These are phyloP conservation scores for Candoia aspera DNA, from an alignment of 2,113 vertebrate genomes.

Conservation along the genomic window DNA sequence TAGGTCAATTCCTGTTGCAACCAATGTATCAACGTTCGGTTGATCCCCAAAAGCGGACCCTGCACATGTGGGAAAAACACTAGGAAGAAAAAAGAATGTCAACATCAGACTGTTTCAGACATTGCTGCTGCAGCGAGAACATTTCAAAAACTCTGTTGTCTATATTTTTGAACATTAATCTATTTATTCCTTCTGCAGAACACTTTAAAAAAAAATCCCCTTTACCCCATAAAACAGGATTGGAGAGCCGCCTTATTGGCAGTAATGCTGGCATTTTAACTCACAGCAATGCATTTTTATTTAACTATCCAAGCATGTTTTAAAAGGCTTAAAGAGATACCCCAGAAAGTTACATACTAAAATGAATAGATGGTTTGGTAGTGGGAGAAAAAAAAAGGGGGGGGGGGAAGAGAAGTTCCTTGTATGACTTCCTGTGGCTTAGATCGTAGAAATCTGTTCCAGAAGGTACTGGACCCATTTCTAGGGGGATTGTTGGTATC, in stretches of 20 bases:
- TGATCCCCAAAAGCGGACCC: too few species aligned
- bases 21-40: too few species aligned
- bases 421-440: conserved; percentile 68
- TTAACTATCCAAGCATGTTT: conserved; percentile 46
- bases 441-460: conserved; percentile 62
- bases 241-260: conserved; percentile 32
- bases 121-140: background rate
- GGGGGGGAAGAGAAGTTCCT: background rate
- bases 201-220: conserved; percentile 5
- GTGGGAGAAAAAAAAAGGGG: background rate
- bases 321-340: conserved; percentile 35
- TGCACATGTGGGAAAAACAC: too few species aligned
- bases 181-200: background rate
- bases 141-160: background rate
- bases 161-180: background rate
- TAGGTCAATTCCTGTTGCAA: too few species aligned
- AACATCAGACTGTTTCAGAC: background rate
- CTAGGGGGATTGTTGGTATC: conserved; percentile 59
- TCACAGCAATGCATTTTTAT: conserved; percentile 36
- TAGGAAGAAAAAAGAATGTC: too few species aligned
- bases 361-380: conserved; percentile 34
- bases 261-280: conserved; percentile 37
- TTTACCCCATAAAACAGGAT: conserved; percentile 29
- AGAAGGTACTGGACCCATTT: conserved; percentile 58
- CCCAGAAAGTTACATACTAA: conserved; percentile 47